phyloP scores from a whole-genome alignment of 2,797 vertebrate genomes.

The Myotis pilosus region DNA sequence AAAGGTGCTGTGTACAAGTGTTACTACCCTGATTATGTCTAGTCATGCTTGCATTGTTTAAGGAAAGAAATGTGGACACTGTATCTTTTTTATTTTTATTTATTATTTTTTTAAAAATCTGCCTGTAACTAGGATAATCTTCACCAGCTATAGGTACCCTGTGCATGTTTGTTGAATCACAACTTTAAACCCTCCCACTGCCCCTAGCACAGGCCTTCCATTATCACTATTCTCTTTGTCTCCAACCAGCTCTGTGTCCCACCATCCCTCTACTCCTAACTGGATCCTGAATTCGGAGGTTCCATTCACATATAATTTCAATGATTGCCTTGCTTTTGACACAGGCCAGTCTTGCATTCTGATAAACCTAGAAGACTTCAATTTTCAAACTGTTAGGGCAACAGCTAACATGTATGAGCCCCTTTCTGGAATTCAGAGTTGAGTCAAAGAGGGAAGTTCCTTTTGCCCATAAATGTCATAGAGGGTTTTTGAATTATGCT shows the following conservation, averaged over 20 bases:
- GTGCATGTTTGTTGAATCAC: not conserved
- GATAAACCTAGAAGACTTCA: not conserved
- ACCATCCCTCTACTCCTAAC: not conserved
- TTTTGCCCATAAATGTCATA: conserved; percentile 53
- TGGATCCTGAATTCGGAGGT: not conserved
- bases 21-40: not conserved
- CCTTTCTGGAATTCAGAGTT: conserved; percentile 51
- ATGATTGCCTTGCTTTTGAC: not conserved
- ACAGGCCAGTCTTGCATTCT: not conserved
- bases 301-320: not conserved
- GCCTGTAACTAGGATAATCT: not conserved
- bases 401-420: conserved; percentile 31
- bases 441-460: conserved; percentile 35
- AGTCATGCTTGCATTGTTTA: not conserved
- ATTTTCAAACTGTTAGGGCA: conserved; percentile 12
- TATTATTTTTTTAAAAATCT: not conserved
- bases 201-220: not conserved
- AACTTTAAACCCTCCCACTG: not conserved
- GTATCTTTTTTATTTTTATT: not conserved
- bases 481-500: conserved; percentile 41
- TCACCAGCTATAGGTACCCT: not conserved
- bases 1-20: not conserved
- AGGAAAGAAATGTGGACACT: not conserved
- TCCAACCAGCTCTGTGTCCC: not conserved
- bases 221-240: not conserved